phyloP scores from a whole-genome alignment of 2,888 invertebrate species.

The Sceliomorpha sp. region DNA sequence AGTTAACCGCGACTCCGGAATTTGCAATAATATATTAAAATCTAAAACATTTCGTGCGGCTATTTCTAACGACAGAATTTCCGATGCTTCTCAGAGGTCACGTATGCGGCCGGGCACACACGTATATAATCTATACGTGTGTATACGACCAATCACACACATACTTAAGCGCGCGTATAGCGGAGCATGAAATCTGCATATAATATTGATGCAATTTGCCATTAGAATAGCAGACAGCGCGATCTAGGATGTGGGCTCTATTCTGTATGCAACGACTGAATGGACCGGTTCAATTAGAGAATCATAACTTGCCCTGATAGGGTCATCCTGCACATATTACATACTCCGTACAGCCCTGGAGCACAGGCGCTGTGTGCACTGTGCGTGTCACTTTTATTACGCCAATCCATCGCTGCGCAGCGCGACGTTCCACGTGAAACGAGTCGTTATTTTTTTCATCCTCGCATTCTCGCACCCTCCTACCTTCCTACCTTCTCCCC shows the following conservation, averaged over 20 bases:
- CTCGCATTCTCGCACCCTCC: too few relatives aligned
- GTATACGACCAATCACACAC: conserved; percentile 20
- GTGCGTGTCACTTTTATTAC: conserved; percentile 66
- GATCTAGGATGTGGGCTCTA: conserved; percentile 72
- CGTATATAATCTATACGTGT: conserved; percentile 11
- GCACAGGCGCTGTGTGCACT: conserved; percentile 54
- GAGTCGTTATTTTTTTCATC: too few relatives aligned
- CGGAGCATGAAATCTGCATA: conserved; percentile 70
- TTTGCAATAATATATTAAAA: conserved; percentile 33
- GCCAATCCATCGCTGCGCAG: conserved; percentile 63
- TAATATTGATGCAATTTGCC: conserved; percentile 76
- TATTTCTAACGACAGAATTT: conserved; percentile 38
- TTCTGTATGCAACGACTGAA: conserved; percentile 73
- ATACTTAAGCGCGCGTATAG: conserved; percentile 48
- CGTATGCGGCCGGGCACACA: conserved; percentile 9
- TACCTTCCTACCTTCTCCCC: too few relatives aligned
- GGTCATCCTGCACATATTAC: conserved; percentile 75
- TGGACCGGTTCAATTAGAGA: conserved; percentile 77
- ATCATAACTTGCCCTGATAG: conserved; percentile 77
- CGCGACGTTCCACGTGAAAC: conserved; percentile 52
- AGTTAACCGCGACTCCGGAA: too few relatives aligned
- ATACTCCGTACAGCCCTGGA: conserved; percentile 65
- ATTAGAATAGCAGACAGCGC: conserved; percentile 70
- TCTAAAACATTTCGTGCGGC: conserved; percentile 20
- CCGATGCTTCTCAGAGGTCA: conserved; percentile 8